These are phyloP conservation scores for Sitophilus oryzae DNA, from an alignment of 1,140 invertebrate species.

Conservation along the genomic window DNA sequence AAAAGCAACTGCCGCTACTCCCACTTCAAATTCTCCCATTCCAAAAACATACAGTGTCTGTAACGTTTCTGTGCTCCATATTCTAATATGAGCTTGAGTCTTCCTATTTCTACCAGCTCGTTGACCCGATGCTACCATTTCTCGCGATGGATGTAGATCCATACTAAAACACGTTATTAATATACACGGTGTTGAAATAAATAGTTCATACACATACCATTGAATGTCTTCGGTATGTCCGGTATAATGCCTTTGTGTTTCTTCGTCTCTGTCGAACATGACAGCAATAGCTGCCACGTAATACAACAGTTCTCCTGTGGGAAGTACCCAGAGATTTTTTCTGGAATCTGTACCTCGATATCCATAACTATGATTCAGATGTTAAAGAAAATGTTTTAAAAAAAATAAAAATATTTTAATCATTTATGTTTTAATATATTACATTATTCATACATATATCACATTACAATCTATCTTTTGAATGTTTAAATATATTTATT, in stretches of 20 bases:
- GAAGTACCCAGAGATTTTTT: constrained; percentile 84
- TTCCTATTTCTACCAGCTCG: constrained; percentile 71
- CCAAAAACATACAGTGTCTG: constrained; percentile 88
- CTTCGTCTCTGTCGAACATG: constrained; percentile 83
- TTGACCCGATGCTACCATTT: constrained; percentile 88
- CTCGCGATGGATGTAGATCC: constrained; percentile 84
- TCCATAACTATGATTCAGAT: constrained; percentile 82
- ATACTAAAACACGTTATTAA: constrained; percentile 51
- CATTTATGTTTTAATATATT: too few relatives aligned
- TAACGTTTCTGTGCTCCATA: constrained; percentile 90
- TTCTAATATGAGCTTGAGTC: constrained; percentile 85
- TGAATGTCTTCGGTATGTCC: constrained; percentile 92
- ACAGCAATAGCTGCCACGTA: constrained; percentile 89
- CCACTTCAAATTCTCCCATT: constrained; percentile 85
- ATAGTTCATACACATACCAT: constrained; percentile 47
- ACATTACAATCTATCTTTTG: too few relatives aligned
- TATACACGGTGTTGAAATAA: neutral
- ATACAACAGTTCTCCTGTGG: constrained; percentile 88
- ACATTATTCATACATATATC: too few relatives aligned
- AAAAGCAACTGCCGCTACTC: constrained; percentile 84
- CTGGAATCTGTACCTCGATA: constrained; percentile 84
- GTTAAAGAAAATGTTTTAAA: too few relatives aligned
- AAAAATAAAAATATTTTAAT: too few relatives aligned
- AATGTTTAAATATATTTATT: too few relatives aligned
- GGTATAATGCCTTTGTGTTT: constrained; percentile 85